phyloP scores from a whole-genome alignment of 2,888 invertebrate genomes.

The Alviniconcha strummeri region DNA sequence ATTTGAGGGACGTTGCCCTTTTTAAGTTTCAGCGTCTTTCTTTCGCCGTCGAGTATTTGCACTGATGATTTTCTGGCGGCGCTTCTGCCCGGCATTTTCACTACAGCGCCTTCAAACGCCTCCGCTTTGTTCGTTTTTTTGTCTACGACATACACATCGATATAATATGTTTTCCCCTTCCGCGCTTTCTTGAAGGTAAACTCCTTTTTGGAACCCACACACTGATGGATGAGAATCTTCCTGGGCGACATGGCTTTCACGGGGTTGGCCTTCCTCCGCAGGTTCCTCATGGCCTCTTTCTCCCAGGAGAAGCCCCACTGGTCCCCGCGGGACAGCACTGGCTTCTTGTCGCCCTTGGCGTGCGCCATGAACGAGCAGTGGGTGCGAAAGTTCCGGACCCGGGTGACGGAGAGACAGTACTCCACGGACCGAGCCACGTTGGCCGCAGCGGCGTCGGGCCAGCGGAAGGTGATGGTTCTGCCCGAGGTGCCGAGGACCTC shows the following conservation, averaged over 20 bases:
- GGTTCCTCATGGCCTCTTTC: conserved; percentile 44
- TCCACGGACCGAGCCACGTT: conserved; percentile 46
- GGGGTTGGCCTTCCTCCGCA: conserved; percentile 52
- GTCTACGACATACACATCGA: conserved; percentile 78
- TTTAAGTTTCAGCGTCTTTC: conserved; percentile 46
- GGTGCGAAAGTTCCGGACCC: conserved; percentile 73
- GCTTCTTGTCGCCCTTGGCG: conserved; percentile 67
- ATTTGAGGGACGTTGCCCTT: conserved; percentile 28
- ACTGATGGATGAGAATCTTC: conserved; percentile 72
- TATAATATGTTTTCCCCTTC: conserved; percentile 76
- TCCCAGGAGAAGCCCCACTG: conserved; percentile 69
- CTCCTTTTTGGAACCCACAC: conserved; percentile 76
- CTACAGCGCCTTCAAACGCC: conserved; percentile 73
- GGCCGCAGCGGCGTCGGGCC: conserved; percentile 28
- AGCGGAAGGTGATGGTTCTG: conserved; percentile 25
- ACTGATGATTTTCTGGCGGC: conserved; percentile 44
- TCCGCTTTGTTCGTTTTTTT: conserved; percentile 76
- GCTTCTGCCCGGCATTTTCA: conserved; percentile 51
- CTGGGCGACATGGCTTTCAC: conserved; percentile 49
- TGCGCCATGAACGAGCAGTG: conserved; percentile 76
- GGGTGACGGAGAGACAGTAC: conserved; percentile 77
- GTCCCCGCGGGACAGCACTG: conserved; percentile 59
- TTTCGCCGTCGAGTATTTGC: conserved; percentile 51
- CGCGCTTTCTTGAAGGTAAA: conserved; percentile 75
- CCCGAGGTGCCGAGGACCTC: conserved; percentile 38